Base-by-base conservation (phyloP, 1,140 invertebrate species). In the Drosophila parvula region DNA sequence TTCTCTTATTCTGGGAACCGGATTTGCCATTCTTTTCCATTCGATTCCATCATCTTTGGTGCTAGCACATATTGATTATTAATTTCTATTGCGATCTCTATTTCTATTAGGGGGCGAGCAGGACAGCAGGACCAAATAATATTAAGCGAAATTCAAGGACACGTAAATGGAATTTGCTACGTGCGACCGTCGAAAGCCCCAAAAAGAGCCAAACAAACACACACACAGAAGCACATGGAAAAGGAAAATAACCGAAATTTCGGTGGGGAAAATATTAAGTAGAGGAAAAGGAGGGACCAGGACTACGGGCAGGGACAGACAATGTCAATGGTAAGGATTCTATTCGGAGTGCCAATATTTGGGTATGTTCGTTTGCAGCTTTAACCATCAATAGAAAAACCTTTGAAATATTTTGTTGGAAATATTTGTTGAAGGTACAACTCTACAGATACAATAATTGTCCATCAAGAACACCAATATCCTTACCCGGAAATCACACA, bases 41-140 rank as follows among this genome's bases (percentile, higher is more conserved):
- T 43, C 36, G 32, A 36, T 48, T 38, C 36, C 43, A 67, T 67
- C 41, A 47, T 55, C 32, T 55, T 44, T 58, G 28, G 28, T 28
- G 36, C 64, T 32, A 38, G 55, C 41, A 22, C 48, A 63, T 77
- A 81, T 81, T 81, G 79, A 81, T 81, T 81, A 81, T 77, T 78
- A 81, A 59, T 71, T 70, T 70, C 68, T 59, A 36, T 56, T 58
- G 48, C 22, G 41, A 71, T 59, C 58, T 59, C 14, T 22, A 48
- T 70, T 69, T 53, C 65, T 30, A 77, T 70, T 59, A 51, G 12
- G 10, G 5, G 43, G 41, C 14, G 55, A 44, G 27, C 27, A 48
- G 45, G 45, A 3, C 22, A 18, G 45, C 47, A 55, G 43, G 43
- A 47, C 45, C 43, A 55, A 71, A 71, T 44, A 65, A 62, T 65